A percentile compares a stretch with the other conserved stretches of the same genome.
Evolutionary conservation across 1,140 invertebrate genomes (phyloP).

Genomic region (Drosophila leontia): DNA sequence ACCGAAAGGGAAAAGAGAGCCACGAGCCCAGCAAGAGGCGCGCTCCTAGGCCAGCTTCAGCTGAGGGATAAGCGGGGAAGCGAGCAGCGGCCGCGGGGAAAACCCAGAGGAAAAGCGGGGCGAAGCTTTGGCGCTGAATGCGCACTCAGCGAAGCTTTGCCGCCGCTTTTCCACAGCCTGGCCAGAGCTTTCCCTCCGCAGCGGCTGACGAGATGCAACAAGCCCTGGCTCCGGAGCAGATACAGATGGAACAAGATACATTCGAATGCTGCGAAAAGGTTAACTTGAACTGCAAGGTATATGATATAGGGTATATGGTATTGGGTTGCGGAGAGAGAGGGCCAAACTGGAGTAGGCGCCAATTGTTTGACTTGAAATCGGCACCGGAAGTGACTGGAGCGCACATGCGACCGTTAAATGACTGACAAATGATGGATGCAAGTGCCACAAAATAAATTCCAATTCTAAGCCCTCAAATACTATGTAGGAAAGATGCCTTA

Average conservation of each 20-base stretch:
- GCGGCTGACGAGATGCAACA: conserved; percentile 37
- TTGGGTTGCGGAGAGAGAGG: too few species aligned
- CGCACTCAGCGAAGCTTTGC: conserved; percentile 23
- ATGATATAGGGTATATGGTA: neutral
- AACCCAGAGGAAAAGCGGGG: conserved; percentile 3
- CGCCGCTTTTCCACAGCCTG: neutral
- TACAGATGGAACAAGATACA: conserved; percentile 24
- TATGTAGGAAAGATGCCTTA: neutral
- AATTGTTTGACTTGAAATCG: conserved; percentile 1
- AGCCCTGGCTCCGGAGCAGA: conserved; percentile 13
- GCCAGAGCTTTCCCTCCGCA: conserved; percentile 18
- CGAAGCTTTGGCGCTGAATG: conserved; percentile 46
- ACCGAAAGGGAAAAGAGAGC: conserved; percentile 11
- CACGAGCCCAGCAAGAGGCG: neutral
- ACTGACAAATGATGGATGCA: neutral
- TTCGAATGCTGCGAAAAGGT: conserved; percentile 6
- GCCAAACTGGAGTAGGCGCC: too few species aligned
- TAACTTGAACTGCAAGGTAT: conserved; percentile 19
- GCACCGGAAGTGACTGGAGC: neutral
- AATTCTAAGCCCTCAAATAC: neutral
- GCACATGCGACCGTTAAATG: neutral
- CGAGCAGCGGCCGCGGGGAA: neutral
- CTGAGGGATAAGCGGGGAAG: neutral
- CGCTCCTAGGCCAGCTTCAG: neutral
- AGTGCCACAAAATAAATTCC: neutral